phyloP scores from a whole-genome alignment of 2,888 invertebrate genomes.

The Limnephilus marmoratus region DNA sequence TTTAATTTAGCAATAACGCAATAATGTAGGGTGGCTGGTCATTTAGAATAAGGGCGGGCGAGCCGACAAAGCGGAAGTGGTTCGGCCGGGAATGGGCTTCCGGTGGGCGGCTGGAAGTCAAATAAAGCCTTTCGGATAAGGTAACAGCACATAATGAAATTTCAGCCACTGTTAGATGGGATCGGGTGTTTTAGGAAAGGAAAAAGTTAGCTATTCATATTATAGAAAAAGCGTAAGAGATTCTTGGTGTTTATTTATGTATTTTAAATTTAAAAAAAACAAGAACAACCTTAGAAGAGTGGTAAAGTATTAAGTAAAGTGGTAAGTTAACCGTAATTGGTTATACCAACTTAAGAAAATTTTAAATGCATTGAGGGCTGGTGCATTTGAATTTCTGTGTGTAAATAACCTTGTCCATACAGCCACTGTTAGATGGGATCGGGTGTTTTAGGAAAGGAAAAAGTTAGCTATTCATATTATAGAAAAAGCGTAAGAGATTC shows the following conservation, averaged over 20 bases:
- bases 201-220: neutral
- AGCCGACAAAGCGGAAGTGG: conserved; percentile 53
- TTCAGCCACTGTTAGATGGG: conserved; percentile 10
- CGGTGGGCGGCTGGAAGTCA: conserved; percentile 56
- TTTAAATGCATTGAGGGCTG: no score
- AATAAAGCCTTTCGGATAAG: conserved; percentile 52
- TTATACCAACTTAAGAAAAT: no score
- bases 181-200: conserved; percentile 11
- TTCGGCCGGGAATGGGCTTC: conserved; percentile 48
- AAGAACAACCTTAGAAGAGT: no score
- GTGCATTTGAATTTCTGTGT: no score
- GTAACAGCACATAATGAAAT: conserved; percentile 40
- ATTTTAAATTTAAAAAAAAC: no score
- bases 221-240: no score
- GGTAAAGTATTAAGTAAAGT: no score
- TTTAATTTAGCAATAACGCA: conserved; percentile 13
- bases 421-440: neutral
- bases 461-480: neutral
- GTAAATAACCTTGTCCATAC: neutral
- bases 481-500: no score
- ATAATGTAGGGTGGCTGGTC: neutral
- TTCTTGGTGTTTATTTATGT: no score
- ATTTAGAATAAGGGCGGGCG: conserved; percentile 16
- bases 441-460: conserved; percentile 13
- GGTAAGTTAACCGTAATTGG: no score